Base-by-base conservation (phyloP, 2,113 vertebrate species). In the Oreotrochilus melanogaster region DNA sequence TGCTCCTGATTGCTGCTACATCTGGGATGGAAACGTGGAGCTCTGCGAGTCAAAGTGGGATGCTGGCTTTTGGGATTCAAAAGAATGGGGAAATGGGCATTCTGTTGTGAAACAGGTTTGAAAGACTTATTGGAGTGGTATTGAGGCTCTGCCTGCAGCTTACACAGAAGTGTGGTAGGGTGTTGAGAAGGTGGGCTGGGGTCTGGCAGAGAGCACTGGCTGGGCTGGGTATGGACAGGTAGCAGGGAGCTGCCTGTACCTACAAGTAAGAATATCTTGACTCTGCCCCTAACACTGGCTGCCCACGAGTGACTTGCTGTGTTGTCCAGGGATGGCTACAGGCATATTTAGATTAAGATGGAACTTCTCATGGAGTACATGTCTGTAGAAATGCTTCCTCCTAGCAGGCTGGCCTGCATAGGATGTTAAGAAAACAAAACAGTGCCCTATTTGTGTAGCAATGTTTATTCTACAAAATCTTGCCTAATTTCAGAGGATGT, bases 121-220 rank as follows among this genome's bases (percentile, higher is more conserved):
- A 48, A 54, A 75, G 25, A 15, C 33, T 23, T 60, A 54, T 27
- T 3, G 0, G 8, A 31, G 47, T 1, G 1, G 30, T 60, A 35
- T 43, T 0, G 0, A 39, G 6, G 23, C 27, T 54, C 70, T 62
- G 33, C 21, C 43, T 37, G n/a, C 73, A 45, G 11, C 35, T 76
- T 39, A 11, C 11, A 19, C 0, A 7, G 35, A 33, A 0, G 1
- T n/a, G 47, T 11, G 4, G 11, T 50, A 51, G 21, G 65, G 35
- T 13, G 14, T 18, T 23, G 30, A 25, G 37, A n/a, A 71, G 27
- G 19, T 66, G 42, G 45, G 33, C 35, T 71, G 31, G 13, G 22
- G 23, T 30, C n/a, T 27, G 7, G 22, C 42, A 78, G 65, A 66
- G 60, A 18, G 54, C 80, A 11, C 19, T 39, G 69, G 21, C 21